Conservation (phyloP, 2,113 vertebrate species). For the Myiopsitta monachus region DNA sequence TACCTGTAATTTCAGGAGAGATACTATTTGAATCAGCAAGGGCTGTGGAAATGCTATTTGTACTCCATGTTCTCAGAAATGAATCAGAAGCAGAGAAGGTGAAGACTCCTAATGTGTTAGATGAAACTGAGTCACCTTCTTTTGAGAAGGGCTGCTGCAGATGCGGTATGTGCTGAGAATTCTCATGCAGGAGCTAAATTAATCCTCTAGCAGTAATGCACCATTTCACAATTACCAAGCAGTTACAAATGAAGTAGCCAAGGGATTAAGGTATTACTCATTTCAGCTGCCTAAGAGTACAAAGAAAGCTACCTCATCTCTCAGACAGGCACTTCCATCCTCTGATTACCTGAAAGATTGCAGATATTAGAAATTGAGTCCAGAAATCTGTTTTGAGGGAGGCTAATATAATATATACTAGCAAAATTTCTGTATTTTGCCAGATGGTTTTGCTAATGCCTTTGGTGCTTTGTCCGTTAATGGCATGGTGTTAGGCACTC, state of each 20-base stretch:
- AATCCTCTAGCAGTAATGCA: conserved; percentile 47
- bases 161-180: conserved; percentile 39
- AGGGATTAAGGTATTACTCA: conserved; percentile 55
- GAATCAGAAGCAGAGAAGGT: conserved; percentile 14
- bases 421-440: background rate
- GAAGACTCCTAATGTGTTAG: background rate
- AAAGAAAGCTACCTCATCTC: conserved; percentile 39
- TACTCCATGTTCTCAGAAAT: conserved; percentile 7
- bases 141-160: conserved; percentile 22
- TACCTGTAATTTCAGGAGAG: background rate
- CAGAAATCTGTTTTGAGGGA: background rate
- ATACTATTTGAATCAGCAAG: background rate
- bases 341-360: background rate
- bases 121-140: conserved; percentile 52
- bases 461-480: background rate
- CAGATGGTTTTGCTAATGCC: background rate
- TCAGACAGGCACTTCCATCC: conserved; percentile 13
- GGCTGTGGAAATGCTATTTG: background rate
- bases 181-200: conserved; percentile 35
- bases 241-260: conserved; percentile 56
- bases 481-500: background rate
- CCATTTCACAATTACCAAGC: conserved; percentile 55
- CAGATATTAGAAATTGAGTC: background rate
- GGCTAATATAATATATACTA: background rate
- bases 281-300: conserved; percentile 48